These are phyloP conservation scores for Aramus guarauna DNA, from an alignment of 2,113 vertebrate genomes.

Conservation along the genomic window DNA sequence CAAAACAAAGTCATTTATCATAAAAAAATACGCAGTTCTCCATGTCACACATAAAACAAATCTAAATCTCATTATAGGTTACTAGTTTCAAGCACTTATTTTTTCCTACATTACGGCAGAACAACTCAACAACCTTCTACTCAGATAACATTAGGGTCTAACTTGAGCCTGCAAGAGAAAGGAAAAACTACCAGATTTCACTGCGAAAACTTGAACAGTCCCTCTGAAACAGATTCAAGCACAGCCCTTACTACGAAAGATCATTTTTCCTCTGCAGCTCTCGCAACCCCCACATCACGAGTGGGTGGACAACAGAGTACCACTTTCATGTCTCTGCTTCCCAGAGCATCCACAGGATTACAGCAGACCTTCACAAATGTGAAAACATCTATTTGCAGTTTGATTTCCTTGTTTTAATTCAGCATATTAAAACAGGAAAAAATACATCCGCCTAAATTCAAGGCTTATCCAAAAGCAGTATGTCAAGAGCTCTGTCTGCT, in stretches of 20 bases:
- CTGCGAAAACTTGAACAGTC: neutral
- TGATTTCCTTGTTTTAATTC: neutral
- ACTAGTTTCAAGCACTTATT: neutral
- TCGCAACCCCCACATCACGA: neutral
- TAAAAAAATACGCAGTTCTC: neutral
- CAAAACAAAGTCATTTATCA: constrained; percentile 47
- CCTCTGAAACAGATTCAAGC: neutral
- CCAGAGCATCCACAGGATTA: neutral
- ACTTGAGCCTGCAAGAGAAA: neutral
- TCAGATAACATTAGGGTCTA: neutral
- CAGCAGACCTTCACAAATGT: neutral
- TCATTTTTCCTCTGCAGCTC: neutral
- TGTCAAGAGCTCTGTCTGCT: neutral
- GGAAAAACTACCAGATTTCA: neutral
- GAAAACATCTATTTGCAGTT: neutral
- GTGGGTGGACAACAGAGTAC: neutral
- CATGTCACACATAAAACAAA: neutral
- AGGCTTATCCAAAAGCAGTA: neutral
- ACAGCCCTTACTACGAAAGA: neutral
- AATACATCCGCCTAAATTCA: neutral
- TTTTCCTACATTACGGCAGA: neutral
- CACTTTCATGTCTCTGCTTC: neutral
- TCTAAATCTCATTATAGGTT: constrained; percentile 23
- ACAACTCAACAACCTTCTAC: neutral
- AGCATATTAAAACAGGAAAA: neutral